A percentile compares a stretch with the other conserved stretches of the same genome.
Conservation (phyloP, 2,797 vertebrate species). For the Halcyon smyrnensis region DNA sequence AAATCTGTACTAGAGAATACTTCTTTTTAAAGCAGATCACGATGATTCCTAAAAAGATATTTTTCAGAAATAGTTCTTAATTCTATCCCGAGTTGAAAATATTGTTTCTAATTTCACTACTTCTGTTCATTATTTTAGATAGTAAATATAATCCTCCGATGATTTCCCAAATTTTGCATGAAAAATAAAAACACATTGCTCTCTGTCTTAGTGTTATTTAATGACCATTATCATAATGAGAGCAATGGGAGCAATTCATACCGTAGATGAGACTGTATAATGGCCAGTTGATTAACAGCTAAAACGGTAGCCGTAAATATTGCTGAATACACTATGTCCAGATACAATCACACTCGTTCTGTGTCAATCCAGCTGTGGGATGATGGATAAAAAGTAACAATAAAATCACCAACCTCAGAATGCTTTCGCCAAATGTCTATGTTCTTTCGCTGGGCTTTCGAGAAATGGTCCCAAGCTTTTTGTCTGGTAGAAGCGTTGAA, state of each 20-base stretch:
- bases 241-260: conserved; percentile 52
- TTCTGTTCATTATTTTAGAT: conserved; percentile 43
- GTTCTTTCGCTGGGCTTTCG: conserved; percentile 99
- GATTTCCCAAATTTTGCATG: conserved; percentile 31
- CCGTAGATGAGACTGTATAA: conserved; percentile 2
- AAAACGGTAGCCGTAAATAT: conserved; percentile 46
- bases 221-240: conserved; percentile 58
- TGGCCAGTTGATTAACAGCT: conserved; percentile 30
- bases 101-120: conserved; percentile 26
- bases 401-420: conserved; percentile 96
- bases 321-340: conserved; percentile 54
- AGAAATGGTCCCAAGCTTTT: conserved; percentile 99
- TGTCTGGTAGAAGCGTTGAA: conserved; percentile 98
- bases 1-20: background rate
- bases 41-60: background rate
- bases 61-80: background rate
- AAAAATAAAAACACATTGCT: conserved; percentile 58
- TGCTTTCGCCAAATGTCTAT: conserved; percentile 99
- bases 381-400: conserved; percentile 81
- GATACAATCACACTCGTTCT: conserved; percentile 66
- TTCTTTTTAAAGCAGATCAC: background rate
- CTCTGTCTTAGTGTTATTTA: conserved; percentile 29
- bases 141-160: conserved; percentile 21
- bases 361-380: conserved; percentile 79
- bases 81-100: conserved; percentile 18